Evolutionary conservation across 2,797 vertebrate species (phyloP).

Genomic region (Microhierax caerulescens): DNA sequence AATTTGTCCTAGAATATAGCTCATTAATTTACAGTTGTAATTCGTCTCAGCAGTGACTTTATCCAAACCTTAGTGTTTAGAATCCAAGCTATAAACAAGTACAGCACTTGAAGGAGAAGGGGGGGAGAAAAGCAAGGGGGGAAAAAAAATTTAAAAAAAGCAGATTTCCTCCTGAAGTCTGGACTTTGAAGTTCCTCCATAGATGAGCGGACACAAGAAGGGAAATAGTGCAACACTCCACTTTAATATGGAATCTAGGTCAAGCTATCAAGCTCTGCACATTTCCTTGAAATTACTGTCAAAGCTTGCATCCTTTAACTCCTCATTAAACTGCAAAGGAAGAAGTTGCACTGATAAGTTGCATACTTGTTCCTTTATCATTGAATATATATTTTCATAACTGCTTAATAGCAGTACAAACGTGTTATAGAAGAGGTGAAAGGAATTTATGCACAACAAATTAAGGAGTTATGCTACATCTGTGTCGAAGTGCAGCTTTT

Average conservation of each 20-base stretch:
- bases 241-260: slow-evolving; percentile 31
- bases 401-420: not conserved
- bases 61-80: not conserved
- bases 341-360: not conserved
- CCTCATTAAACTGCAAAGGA: not conserved
- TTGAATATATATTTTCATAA: not conserved
- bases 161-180: not conserved
- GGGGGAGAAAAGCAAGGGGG: not conserved
- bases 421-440: not conserved
- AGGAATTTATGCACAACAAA: not conserved
- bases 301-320: slow-evolving; percentile 10
- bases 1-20: not conserved
- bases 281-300: slow-evolving; percentile 1
- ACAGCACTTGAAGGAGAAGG: not conserved
- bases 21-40: not conserved
- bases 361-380: not conserved
- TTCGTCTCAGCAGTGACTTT: not conserved
- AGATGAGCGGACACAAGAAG: not conserved
- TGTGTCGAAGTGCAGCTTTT: not conserved
- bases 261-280: not conserved
- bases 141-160: too few species aligned
- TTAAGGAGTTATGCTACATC: not conserved
- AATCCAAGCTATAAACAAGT: not conserved
- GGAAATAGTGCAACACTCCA: not conserved
- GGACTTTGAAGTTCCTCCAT: not conserved